phyloP scores from a whole-genome alignment of 1,140 invertebrate species.

The Stenopsyche tienmushanensis region DNA sequence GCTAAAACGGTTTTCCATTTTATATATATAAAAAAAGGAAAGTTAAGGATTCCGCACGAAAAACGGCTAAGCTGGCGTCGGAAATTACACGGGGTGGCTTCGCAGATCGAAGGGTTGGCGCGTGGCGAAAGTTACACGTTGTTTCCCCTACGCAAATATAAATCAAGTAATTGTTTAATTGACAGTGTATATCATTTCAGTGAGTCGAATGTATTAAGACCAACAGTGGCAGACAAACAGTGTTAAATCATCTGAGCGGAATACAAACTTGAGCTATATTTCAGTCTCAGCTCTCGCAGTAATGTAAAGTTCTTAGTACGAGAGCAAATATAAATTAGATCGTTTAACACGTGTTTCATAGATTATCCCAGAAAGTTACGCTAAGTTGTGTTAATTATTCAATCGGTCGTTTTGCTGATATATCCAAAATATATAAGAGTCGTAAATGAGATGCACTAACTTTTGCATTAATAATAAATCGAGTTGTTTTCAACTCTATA shows the following conservation, averaged over 20 bases:
- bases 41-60: too few relatives aligned
- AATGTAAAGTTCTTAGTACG: background rate
- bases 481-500: too few relatives aligned
- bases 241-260: conserved; percentile 19
- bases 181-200: background rate
- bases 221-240: conserved; percentile 4
- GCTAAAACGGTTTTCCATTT: too few relatives aligned
- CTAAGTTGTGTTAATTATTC: conserved; percentile 17
- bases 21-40: too few relatives aligned
- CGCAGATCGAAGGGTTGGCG: background rate
- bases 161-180: conserved; percentile 13
- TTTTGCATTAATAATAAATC: too few relatives aligned
- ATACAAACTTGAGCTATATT: conserved; percentile 23
- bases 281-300: conserved; percentile 3
- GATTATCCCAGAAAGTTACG: conserved; percentile 5
- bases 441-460: too few relatives aligned
- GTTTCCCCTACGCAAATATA: background rate
- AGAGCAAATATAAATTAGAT: conserved; percentile 18
- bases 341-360: conserved; percentile 9
- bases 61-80: too few relatives aligned
- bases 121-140: background rate
- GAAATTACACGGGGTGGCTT: too few relatives aligned
- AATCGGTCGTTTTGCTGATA: background rate
- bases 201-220: background rate
- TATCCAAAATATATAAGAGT: too few relatives aligned